Evolutionary conservation across 2,888 invertebrate genomes (phyloP).

Genomic region (Pammene fasciana): DNA sequence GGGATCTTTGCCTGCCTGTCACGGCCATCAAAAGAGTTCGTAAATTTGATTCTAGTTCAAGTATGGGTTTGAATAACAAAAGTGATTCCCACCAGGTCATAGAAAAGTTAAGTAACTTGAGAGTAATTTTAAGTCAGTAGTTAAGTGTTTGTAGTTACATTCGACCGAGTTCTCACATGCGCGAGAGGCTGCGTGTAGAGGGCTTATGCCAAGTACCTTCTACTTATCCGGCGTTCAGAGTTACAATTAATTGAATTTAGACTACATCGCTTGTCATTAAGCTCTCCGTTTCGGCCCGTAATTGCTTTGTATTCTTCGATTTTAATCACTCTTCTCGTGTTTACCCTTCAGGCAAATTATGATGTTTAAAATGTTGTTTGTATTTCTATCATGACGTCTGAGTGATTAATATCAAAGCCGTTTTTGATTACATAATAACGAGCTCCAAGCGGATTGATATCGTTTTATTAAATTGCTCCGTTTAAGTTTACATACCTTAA

Average conservation of each 20-base stretch:
- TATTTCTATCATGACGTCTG: slow-evolving; percentile 63
- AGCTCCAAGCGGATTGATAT: slow-evolving; percentile 50
- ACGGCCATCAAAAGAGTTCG: slow-evolving; percentile 4
- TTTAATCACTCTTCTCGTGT: slow-evolving; percentile 58
- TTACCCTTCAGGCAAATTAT: slow-evolving; percentile 64
- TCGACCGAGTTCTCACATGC: slow-evolving; percentile 42
- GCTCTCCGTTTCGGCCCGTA: slow-evolving; percentile 49
- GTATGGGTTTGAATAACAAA: slow-evolving; percentile 47
- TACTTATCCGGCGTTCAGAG: slow-evolving; percentile 36
- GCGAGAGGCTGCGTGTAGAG: slow-evolving; percentile 28
- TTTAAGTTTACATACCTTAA: slow-evolving; percentile 36
- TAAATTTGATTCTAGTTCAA: slow-evolving; percentile 45
- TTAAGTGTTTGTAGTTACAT: slow-evolving; percentile 38
- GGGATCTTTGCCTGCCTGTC: not conserved
- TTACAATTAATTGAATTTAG: slow-evolving; percentile 50
- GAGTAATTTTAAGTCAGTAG: slow-evolving; percentile 41
- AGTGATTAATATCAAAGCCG: slow-evolving; percentile 66
- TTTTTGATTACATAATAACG: slow-evolving; percentile 73
- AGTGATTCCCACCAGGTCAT: slow-evolving; percentile 43
- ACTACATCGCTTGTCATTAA: slow-evolving; percentile 51
- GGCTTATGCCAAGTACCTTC: slow-evolving; percentile 17
- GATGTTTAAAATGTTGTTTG: slow-evolving; percentile 66
- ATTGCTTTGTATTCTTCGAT: slow-evolving; percentile 57
- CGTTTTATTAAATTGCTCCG: slow-evolving; percentile 49
- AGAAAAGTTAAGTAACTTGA: slow-evolving; percentile 40